These are phyloP conservation scores for Pocillopora verrucosa DNA, from an alignment of 64 coral and sea anemone species.

Conservation along the genomic window DNA sequence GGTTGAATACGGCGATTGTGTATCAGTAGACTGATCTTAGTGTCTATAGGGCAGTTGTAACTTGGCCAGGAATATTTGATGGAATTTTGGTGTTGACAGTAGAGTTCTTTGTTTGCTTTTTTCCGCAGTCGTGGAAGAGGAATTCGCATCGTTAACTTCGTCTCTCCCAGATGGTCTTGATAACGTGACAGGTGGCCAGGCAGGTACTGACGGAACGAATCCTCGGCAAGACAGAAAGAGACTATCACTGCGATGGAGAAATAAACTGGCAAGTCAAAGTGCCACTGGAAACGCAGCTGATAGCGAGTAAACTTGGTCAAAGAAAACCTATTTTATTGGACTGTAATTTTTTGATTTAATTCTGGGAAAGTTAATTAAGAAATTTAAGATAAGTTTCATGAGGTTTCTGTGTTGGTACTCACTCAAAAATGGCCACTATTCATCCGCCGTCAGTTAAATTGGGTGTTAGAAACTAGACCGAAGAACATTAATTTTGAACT, in stretches of 20 bases:
- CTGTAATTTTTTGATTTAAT: background rate
- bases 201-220: constrained; percentile 33
- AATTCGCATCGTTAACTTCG: constrained; percentile 52
- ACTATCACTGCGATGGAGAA: constrained; percentile 72
- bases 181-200: constrained; percentile 39
- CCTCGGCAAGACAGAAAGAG: constrained; percentile 62
- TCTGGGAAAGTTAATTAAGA: background rate
- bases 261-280: constrained; percentile 34
- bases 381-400: background rate
- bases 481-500: too few relatives aligned
- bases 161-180: constrained; percentile 86
- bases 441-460: too few relatives aligned
- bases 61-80: too few relatives aligned
- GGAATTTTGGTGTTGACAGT: too few relatives aligned
- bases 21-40: too few relatives aligned
- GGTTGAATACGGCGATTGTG: too few relatives aligned
- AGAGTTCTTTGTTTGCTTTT: background rate
- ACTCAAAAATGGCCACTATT: too few relatives aligned
- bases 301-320: background rate
- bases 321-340: background rate
- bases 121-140: constrained; percentile 16
- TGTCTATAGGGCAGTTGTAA: too few relatives aligned
- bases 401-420: too few relatives aligned
- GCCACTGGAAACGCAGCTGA: background rate
- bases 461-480: too few relatives aligned